A percentile compares a stretch with the other conserved stretches of the same genome.
phyloP scores from a whole-genome alignment of 2,888 invertebrate species.

The Lasioglossum leucozonium region DNA sequence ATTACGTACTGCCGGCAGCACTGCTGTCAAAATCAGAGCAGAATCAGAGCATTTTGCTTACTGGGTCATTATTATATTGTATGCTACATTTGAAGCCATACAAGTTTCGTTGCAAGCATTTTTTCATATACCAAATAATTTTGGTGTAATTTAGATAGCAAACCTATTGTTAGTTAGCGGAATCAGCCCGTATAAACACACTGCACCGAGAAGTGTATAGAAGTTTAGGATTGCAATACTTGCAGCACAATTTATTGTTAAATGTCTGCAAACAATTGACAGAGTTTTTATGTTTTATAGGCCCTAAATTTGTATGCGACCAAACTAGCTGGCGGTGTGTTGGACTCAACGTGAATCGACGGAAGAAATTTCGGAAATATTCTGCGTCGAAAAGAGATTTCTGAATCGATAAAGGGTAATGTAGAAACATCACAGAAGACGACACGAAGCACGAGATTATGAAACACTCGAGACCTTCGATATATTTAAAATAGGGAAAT shows the following conservation, averaged over 20 bases:
- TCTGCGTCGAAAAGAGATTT: neutral
- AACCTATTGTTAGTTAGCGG: too few species aligned
- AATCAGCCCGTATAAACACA: too few species aligned
- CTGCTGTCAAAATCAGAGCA: too few species aligned
- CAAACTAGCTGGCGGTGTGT: slow-evolving; percentile 91
- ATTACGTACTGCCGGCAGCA: too few species aligned
- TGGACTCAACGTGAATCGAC: slow-evolving; percentile 86
- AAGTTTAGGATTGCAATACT: neutral
- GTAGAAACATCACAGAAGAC: slow-evolving; percentile 25
- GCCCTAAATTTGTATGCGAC: slow-evolving; percentile 93
- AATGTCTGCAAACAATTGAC: neutral
- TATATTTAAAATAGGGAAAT: slow-evolving; percentile 22
- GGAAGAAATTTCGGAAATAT: neutral
- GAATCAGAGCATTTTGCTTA: too few species aligned
- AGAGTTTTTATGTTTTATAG: slow-evolving; percentile 85
- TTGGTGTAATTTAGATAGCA: too few species aligned
- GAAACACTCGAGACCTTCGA: neutral
- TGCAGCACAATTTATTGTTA: neutral
- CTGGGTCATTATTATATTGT: too few species aligned
- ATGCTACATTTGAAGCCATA: too few species aligned
- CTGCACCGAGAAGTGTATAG: neutral
- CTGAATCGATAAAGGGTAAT: slow-evolving; percentile 29
- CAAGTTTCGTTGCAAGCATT: too few species aligned
- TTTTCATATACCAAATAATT: too few species aligned
- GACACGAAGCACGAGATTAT: slow-evolving; percentile 25